Base-by-base conservation (phyloP, 2,797 vertebrate species). In the Enoplosus armatus region DNA sequence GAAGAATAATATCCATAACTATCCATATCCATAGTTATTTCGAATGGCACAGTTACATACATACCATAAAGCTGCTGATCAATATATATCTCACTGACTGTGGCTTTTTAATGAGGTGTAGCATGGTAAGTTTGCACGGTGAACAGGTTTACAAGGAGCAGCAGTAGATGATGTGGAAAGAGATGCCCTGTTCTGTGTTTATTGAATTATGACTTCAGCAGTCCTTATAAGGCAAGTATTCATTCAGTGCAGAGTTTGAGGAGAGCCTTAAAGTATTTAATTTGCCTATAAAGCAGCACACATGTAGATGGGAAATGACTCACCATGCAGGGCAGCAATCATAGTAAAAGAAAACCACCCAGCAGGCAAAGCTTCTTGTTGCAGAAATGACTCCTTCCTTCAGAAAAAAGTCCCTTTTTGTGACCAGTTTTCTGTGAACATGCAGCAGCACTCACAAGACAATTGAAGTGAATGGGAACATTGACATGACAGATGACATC, bases 81-180 rank as follows among this genome's bases (percentile, higher is more conserved):
- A 7, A 14, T 35, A 68, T 61, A 45, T 51, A 50, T 67, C 39
- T n/a, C 54, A 35, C 26, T 56, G 43, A 39, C 26, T 2, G 22
- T 6, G 41, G 16, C 22, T 47, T 58, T 72, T 61, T 26, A 47
- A 45, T 51, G 14, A 33, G 31, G 29, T 71, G 51, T 33, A 71
- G 22, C 37, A 37, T 77, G 60, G 81, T 31, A 59, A 60, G 67
- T 69, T 71, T 80, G 37, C 63, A 18, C 2, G 8, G 29, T 66
- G 20, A 79, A 43, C 61, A 41, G 6, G 18, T 74, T 73, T 71
- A 83, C 56, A 41, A 71, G 59, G 11, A 56, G 67, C 51, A 60
- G 22, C 24, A 62, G 16, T 43, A 51, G 20, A 72, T 6, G 31
- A 43, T 74, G 35, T 54, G 9, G 61, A 75, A 63, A 60, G 41